Evolutionary conservation across 2,797 vertebrate genomes (phyloP).

Genomic region (Adrianichthys oophorus): DNA sequence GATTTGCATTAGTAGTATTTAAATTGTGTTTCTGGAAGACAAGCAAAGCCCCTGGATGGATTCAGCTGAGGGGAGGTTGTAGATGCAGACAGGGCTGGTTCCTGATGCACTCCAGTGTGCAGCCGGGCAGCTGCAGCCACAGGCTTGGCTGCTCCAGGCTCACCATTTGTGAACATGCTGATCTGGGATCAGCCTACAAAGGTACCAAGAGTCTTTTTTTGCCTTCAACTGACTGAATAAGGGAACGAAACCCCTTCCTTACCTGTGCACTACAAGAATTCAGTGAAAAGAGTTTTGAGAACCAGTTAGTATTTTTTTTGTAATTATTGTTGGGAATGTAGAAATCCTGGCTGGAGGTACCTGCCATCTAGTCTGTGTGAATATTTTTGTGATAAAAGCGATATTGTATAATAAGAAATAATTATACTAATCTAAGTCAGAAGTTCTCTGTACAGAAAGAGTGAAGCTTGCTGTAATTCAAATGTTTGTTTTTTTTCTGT

Average conservation of each 20-base stretch:
- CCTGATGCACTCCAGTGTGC: constrained; percentile 52
- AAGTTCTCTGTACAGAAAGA: constrained; percentile 61
- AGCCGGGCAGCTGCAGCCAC: constrained; percentile 35
- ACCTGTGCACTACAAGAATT: constrained; percentile 65
- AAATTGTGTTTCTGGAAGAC: constrained; percentile 6
- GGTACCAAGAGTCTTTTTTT: constrained; percentile 52
- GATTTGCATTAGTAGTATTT: no score
- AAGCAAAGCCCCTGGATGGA: constrained; percentile 14
- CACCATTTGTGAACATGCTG: constrained; percentile 53
- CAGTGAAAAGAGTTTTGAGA: constrained; percentile 49
- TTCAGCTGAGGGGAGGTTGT: constrained; percentile 37
- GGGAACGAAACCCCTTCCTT: constrained; percentile 52
- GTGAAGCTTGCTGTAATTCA: constrained; percentile 53
- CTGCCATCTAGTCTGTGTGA: constrained; percentile 63
- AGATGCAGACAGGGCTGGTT: constrained; percentile 65
- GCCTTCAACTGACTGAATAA: constrained; percentile 65
- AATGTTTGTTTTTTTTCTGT: constrained; percentile 49
- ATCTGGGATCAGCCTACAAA: constrained; percentile 65
- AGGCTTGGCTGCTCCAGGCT: constrained; percentile 26
- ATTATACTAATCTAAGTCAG: constrained; percentile 55
- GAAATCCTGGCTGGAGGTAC: constrained; percentile 59
- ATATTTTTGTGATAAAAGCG: constrained; percentile 75
- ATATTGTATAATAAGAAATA: constrained; percentile 65
- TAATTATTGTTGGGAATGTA: constrained; percentile 73
- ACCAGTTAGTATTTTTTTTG: constrained; percentile 65